Evolutionary conservation across 2,888 invertebrate species (phyloP).

Genomic region (Lutraria lutraria): DNA sequence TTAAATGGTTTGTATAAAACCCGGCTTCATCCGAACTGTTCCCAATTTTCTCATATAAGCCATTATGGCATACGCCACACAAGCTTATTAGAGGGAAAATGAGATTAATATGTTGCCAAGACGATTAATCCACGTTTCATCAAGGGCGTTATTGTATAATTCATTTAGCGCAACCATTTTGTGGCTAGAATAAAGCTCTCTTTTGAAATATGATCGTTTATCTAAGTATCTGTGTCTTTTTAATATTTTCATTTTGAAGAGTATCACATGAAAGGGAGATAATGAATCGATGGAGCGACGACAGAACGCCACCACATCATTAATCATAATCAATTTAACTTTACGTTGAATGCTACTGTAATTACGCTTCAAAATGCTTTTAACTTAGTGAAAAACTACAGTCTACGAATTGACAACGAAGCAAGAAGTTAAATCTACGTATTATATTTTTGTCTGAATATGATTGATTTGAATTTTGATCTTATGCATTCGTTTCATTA

Average conservation of each 20-base stretch:
- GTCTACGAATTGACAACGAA: conserved; percentile 55
- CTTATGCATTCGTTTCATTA: conserved; percentile 64
- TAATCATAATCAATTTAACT: conserved; percentile 66
- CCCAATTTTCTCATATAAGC: background rate
- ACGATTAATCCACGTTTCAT: background rate
- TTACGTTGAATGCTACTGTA: conserved; percentile 63
- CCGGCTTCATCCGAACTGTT: background rate
- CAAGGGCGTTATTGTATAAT: background rate
- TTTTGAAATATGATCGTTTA: conserved; percentile 39
- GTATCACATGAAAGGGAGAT: conserved; percentile 51
- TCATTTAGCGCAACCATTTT: background rate
- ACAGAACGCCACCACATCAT: conserved; percentile 50
- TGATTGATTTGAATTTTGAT: conserved; percentile 69
- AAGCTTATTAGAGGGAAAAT: background rate
- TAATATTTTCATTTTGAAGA: conserved; percentile 40
- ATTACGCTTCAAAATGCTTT: conserved; percentile 67
- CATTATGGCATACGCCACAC: background rate
- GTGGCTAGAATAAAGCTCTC: background rate
- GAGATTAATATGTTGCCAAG: background rate
- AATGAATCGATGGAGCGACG: conserved; percentile 56
- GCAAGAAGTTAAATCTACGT: conserved; percentile 59
- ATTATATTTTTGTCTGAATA: conserved; percentile 66
- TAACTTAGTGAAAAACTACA: conserved; percentile 58
- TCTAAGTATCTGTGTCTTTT: conserved; percentile 35
- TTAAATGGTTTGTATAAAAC: background rate